Evolutionary conservation across 2,113 vertebrate species (phyloP).

Genomic region (Calonectris borealis): DNA sequence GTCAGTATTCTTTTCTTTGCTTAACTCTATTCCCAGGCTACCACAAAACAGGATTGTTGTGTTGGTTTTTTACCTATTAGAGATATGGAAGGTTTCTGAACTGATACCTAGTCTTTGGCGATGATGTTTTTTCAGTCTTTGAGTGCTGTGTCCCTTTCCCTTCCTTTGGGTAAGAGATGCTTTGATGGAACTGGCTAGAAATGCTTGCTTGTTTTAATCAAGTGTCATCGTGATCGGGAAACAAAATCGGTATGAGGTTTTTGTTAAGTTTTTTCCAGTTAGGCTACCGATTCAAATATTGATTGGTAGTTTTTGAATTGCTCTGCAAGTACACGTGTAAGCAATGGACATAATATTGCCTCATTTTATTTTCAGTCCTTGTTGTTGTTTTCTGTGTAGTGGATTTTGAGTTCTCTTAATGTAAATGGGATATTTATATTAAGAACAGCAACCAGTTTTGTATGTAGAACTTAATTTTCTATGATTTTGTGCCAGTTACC

Average conservation of each 20-base stretch:
- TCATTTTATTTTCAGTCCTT: not conserved
- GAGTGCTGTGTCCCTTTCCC: not conserved
- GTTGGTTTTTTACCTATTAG: not conserved
- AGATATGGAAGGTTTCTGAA: not conserved
- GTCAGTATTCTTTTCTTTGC: not conserved
- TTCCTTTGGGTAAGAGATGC: not conserved
- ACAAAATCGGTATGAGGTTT: not conserved
- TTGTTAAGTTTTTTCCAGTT: not conserved
- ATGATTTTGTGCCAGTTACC: not conserved
- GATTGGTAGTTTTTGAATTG: not conserved
- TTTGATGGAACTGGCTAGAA: not conserved
- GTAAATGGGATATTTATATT: not conserved
- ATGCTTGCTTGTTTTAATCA: not conserved
- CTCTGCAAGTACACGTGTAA: accelerated
- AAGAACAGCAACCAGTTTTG: not conserved
- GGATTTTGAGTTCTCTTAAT: not conserved
- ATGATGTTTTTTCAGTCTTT: not conserved
- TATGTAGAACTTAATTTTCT: not conserved
- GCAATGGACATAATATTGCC: not conserved
- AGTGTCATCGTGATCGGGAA: accelerated
- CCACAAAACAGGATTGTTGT: not conserved
- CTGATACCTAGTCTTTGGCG: not conserved
- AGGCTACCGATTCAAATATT: not conserved
- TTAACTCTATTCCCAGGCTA: not conserved
- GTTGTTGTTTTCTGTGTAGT: not conserved